These are phyloP conservation scores for Catharus minimus DNA, from an alignment of 2,113 vertebrate species.

Conservation along the genomic window DNA sequence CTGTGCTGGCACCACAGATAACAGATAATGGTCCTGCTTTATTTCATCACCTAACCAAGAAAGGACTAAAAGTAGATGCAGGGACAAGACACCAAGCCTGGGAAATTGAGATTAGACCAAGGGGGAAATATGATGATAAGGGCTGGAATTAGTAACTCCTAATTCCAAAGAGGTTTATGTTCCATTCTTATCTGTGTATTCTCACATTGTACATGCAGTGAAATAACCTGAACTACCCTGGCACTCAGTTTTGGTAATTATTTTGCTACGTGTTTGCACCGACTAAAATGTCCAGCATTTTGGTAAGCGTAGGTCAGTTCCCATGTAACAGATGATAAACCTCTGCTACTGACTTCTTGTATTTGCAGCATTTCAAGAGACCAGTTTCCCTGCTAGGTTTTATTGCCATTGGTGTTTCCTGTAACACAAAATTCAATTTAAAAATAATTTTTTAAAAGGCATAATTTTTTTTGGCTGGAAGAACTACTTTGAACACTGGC, in stretches of 20 bases:
- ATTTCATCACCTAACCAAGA: neutral
- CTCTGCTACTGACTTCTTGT: neutral
- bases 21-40: neutral
- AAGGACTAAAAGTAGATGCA: neutral
- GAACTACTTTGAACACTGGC: neutral
- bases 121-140: neutral
- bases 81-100: neutral
- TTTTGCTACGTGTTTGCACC: neutral
- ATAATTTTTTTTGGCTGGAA: neutral
- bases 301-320: neutral
- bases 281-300: neutral
- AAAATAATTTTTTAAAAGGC: neutral
- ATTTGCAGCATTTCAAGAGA: neutral
- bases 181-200: neutral
- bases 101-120: neutral
- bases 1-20: neutral
- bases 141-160: conserved; percentile 25
- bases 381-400: neutral
- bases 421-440: neutral
- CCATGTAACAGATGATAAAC: rapidly evolving
- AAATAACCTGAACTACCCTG: neutral
- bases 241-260: neutral
- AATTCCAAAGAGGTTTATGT: neutral
- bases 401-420: neutral
- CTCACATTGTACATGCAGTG: rapidly evolving